Evolutionary conservation across 2,888 invertebrate genomes (phyloP).

Genomic region (Drosophila neoperkinsi): DNA sequence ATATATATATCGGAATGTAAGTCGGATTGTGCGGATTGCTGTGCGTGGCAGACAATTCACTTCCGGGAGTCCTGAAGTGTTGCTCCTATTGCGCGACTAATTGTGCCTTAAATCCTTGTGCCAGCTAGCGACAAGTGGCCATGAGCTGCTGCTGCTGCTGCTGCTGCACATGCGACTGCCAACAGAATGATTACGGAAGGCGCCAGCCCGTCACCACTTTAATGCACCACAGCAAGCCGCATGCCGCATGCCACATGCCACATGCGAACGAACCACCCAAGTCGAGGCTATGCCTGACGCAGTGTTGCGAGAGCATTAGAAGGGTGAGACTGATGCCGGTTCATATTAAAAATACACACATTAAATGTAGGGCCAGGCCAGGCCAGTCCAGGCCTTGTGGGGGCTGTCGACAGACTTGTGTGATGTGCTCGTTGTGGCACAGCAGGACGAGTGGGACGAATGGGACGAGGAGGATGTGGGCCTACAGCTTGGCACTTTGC

Average conservation of each 20-base stretch:
- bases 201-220: conserved; percentile 52
- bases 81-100: conserved; percentile 57
- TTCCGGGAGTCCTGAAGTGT: conserved; percentile 59
- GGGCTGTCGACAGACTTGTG: conserved; percentile 17
- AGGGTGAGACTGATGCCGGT: conserved; percentile 56
- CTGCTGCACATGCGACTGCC: conserved; percentile 42
- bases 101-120: conserved; percentile 62
- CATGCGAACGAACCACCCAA: neutral
- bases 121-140: conserved; percentile 39
- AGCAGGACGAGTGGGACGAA: neutral
- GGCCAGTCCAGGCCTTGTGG: conserved; percentile 1
- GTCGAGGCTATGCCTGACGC: conserved; percentile 41
- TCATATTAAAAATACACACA: conserved; percentile 65
- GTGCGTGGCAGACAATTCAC: conserved; percentile 25
- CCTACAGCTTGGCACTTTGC: conserved; percentile 9
- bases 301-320: conserved; percentile 3
- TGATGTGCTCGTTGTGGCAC: conserved; percentile 18
- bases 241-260: neutral
- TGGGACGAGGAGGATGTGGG: neutral
- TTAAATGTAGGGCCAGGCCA: neutral
- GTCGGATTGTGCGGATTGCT: conserved; percentile 4
- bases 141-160: conserved; percentile 41
- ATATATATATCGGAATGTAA: neutral
- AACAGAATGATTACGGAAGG: conserved; percentile 68
- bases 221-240: neutral